These are phyloP conservation scores for Centropus bengalensis DNA, from an alignment of 2,113 vertebrate species.

Conservation along the genomic window DNA sequence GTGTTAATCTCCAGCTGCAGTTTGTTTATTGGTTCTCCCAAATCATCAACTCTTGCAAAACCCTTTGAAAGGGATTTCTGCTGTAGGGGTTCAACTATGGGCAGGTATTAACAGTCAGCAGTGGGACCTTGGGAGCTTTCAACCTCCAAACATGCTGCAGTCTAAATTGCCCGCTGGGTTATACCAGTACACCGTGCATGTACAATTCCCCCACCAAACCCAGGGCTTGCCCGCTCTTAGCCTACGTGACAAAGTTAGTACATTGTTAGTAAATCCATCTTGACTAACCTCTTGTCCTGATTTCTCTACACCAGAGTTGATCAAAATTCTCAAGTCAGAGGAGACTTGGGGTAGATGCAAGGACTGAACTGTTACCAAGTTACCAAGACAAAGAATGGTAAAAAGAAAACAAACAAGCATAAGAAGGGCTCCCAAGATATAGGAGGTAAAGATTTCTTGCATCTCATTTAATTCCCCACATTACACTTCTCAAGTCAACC, in stretches of 20 bases:
- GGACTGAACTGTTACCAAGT: background rate
- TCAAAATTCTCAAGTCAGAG: background rate
- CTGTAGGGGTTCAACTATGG: background rate
- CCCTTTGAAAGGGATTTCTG: background rate
- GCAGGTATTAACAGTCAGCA: background rate
- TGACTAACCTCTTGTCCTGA: background rate
- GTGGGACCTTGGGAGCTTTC: background rate
- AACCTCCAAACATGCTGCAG: background rate
- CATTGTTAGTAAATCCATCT: background rate
- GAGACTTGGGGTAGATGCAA: background rate
- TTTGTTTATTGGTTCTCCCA: background rate
- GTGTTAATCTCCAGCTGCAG: background rate
- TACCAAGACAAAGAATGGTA: background rate
- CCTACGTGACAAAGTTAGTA: background rate
- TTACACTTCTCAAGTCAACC: background rate
- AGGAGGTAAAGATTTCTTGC: background rate
- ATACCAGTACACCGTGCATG: too few relatives aligned
- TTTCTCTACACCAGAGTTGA: background rate
- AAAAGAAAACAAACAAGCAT: background rate
- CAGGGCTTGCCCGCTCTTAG: background rate
- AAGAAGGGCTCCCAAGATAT: background rate
- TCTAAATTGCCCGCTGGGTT: rapidly evolving
- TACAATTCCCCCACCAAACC: background rate
- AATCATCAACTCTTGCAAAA: background rate
- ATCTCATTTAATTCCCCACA: background rate